Evolutionary conservation across 2,113 vertebrate species (phyloP).

Genomic region (Balaenoptera acutorostrata): DNA sequence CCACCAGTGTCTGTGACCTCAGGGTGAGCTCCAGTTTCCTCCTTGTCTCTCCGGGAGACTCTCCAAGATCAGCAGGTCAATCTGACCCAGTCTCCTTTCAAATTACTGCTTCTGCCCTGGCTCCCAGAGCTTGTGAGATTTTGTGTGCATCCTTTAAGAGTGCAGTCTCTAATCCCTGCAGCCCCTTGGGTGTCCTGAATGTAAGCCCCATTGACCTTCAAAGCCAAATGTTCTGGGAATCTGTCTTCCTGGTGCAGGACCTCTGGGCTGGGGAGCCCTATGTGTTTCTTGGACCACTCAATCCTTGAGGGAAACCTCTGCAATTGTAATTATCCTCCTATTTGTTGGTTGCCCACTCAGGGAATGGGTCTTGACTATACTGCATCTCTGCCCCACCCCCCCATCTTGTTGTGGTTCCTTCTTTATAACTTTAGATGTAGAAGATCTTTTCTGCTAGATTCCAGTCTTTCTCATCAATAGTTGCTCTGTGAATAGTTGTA

Average conservation of each 20-base stretch:
- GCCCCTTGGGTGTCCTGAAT: background rate
- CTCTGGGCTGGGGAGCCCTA: background rate
- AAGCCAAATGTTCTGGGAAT: background rate
- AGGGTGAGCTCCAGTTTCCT: background rate
- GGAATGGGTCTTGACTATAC: background rate
- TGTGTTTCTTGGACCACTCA: background rate
- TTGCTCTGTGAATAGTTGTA: background rate
- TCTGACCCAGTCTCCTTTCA: background rate
- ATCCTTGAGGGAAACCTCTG: background rate
- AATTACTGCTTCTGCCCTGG: background rate
- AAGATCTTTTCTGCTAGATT: background rate
- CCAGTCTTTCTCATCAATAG: background rate
- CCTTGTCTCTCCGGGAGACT: background rate
- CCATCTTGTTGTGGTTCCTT: background rate
- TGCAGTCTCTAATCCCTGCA: background rate
- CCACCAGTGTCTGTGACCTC: background rate
- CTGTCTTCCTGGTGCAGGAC: background rate
- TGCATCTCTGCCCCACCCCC: background rate
- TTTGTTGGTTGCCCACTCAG: background rate
- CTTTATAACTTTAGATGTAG: background rate
- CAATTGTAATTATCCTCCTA: background rate
- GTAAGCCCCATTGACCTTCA: background rate
- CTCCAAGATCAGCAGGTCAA: background rate
- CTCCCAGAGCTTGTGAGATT: background rate
- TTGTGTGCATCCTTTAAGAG: background rate